These are phyloP conservation scores for Sesia apiformis DNA, from an alignment of 2,888 invertebrate species.

Conservation along the genomic window DNA sequence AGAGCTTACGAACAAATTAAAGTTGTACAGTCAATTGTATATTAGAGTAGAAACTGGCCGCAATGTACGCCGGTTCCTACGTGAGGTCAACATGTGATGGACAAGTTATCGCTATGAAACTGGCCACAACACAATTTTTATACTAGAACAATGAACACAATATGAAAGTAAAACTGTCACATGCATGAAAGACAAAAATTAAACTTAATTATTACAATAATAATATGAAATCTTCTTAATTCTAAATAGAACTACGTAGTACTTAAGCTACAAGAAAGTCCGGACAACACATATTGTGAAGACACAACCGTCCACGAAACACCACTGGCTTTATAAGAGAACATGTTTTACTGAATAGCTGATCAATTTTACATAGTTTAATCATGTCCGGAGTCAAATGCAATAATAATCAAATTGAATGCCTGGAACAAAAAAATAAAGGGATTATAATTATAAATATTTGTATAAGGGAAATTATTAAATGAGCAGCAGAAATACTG, in stretches of 20 bases:
- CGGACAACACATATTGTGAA: constrained; percentile 53
- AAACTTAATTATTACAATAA: constrained; percentile 64
- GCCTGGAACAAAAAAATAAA: background rate
- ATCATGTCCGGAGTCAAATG: constrained; percentile 59
- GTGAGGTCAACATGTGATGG: too few species aligned
- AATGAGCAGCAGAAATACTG: too few species aligned
- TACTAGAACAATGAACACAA: constrained; percentile 22
- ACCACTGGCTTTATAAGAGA: constrained; percentile 50
- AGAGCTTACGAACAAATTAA: constrained; percentile 27
- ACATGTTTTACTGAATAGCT: constrained; percentile 48
- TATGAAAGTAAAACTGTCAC: constrained; percentile 13
- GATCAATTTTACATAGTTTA: constrained; percentile 48
- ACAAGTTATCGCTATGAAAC: constrained; percentile 10
- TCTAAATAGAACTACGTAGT: constrained; percentile 49
- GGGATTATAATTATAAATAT: background rate
- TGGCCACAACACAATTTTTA: constrained; percentile 33
- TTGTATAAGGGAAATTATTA: too few species aligned
- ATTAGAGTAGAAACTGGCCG: background rate
- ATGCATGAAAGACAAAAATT: constrained; percentile 43
- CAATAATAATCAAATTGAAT: constrained; percentile 26
- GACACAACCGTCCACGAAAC: constrained; percentile 62
- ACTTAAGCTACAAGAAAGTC: constrained; percentile 59
- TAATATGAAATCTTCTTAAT: constrained; percentile 65
- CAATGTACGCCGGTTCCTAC: too few species aligned
- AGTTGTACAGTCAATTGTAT: constrained; percentile 1